Conservation (phyloP, 1,140 invertebrate genomes). For the Periplaneta americana region DNA sequence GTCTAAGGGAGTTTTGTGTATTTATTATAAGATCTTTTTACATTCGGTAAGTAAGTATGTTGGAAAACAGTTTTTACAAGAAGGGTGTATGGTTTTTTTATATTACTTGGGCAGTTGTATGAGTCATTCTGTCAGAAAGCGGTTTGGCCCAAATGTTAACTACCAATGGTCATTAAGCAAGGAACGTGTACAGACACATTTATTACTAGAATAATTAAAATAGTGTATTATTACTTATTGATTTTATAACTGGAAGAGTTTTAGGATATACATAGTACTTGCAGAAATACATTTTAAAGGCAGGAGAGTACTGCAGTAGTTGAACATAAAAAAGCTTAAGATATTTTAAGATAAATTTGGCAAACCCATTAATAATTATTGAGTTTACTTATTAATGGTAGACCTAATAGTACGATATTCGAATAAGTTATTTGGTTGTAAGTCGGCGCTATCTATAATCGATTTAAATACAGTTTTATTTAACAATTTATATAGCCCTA, state of each 20-base stretch:
- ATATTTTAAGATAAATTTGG: neutral
- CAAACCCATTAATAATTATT: neutral
- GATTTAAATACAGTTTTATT: too few species aligned
- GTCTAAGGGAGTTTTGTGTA: neutral
- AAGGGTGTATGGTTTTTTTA: neutral
- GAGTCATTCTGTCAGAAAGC: neutral
- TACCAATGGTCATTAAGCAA: neutral
- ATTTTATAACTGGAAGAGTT: neutral
- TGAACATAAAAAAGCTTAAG: neutral
- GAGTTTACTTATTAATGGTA: neutral
- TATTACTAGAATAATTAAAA: neutral
- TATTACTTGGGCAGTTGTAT: neutral
- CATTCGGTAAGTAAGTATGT: neutral
- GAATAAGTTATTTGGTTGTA: neutral
- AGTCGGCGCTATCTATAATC: too few species aligned
- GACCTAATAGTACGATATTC: neutral
- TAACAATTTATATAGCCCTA: too few species aligned
- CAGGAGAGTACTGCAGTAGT: neutral
- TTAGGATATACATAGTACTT: neutral
- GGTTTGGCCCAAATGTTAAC: neutral
- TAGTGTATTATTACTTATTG: neutral
- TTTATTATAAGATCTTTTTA: neutral
- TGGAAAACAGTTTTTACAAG: neutral
- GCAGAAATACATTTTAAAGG: neutral
- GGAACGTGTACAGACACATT: neutral